phyloP scores from a whole-genome alignment of 64 coral and sea anemone species.

The Montipora efflorescens region DNA sequence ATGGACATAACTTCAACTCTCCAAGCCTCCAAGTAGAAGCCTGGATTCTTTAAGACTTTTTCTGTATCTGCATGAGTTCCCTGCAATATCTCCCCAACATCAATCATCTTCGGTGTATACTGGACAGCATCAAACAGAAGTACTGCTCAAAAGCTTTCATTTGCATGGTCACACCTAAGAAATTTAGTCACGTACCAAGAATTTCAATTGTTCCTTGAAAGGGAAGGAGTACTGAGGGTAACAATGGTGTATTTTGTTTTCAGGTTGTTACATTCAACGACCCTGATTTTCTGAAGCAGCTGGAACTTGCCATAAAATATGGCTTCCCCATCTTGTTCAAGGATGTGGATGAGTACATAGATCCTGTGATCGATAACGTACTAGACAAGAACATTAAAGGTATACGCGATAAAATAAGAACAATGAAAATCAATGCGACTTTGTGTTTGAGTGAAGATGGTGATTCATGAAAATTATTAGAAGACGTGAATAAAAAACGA shows the following conservation, averaged over 20 bases:
- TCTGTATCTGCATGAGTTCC: too few species aligned
- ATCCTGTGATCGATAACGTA: conserved; percentile 99
- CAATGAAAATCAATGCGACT: too few species aligned
- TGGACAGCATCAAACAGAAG: background rate
- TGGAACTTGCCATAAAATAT: conserved; percentile 98
- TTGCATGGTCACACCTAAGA: background rate
- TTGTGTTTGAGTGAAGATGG: too few species aligned
- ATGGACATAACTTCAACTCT: too few species aligned
- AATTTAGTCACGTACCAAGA: background rate
- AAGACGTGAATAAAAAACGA: too few species aligned
- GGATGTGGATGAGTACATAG: conserved; percentile 99
- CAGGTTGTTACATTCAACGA: conserved; percentile 98
- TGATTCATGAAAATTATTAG: too few species aligned
- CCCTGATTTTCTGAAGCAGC: conserved; percentile 96
- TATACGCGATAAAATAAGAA: background rate
- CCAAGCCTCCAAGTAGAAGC: too few species aligned
- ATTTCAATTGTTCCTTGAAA: background rate
- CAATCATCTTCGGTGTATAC: too few species aligned
- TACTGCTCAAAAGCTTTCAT: background rate
- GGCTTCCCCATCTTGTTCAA: conserved; percentile 99
- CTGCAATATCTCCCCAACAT: too few species aligned
- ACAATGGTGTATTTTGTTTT: background rate
- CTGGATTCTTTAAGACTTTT: too few species aligned
- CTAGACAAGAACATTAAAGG: conserved; percentile 99
- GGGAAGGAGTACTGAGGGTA: background rate